Percentiles rank a stretch among this genome's conserved stretches.
Evolutionary conservation across 2,888 invertebrate species (phyloP).

Genomic region (Oeneis ivallda): DNA sequence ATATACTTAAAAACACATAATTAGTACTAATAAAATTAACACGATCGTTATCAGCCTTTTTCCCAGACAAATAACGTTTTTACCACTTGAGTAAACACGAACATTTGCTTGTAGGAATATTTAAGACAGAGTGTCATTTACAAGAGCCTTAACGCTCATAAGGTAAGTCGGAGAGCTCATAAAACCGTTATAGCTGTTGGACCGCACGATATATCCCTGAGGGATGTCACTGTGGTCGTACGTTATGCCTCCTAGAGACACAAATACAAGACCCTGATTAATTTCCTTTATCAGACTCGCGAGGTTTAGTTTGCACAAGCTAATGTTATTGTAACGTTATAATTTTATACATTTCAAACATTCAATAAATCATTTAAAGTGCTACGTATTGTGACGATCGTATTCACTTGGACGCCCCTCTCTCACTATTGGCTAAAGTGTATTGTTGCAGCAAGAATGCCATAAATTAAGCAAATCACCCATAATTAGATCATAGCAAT

Average conservation of each 20-base stretch:
- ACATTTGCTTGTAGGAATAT: conserved; percentile 51
- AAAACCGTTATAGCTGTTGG: conserved; percentile 69
- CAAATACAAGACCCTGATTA: conserved; percentile 74
- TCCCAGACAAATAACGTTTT: too few species aligned
- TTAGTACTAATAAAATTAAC: too few species aligned
- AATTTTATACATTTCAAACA: neutral
- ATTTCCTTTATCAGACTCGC: conserved; percentile 60
- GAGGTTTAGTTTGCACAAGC: conserved; percentile 1
- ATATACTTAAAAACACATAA: too few species aligned
- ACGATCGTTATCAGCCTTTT: too few species aligned
- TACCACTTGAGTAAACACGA: neutral
- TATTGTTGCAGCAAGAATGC: too few species aligned
- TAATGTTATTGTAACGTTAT: neutral
- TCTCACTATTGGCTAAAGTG: too few species aligned
- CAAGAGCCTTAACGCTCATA: conserved; percentile 71
- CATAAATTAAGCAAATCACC: too few species aligned
- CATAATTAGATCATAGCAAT: too few species aligned
- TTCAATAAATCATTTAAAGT: too few species aligned
- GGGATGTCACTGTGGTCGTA: conserved; percentile 56
- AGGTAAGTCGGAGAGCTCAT: conserved; percentile 57
- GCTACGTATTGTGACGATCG: too few species aligned
- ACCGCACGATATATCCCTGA: conserved; percentile 58
- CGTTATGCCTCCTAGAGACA: conserved; percentile 61
- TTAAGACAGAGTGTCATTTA: conserved; percentile 64
- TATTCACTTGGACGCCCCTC: too few species aligned